Evolutionary conservation across 37 sponge, comb jelly and placozoan genomes (phyloP).

Genomic region (Oopsacas minuta): DNA sequence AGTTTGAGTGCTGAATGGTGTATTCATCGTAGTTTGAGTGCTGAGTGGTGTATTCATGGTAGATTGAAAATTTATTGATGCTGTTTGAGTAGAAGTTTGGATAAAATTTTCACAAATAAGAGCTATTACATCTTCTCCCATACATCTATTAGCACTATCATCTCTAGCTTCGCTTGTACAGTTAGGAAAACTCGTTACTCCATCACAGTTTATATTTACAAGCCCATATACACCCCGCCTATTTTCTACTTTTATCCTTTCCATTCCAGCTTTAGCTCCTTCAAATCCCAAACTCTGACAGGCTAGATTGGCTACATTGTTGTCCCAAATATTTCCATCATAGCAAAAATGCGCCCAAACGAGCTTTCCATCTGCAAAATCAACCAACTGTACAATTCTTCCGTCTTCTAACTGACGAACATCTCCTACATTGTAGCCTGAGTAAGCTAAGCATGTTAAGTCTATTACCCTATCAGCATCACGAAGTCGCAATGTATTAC

Average conservation of each 20-base stretch:
- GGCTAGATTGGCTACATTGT: not conserved
- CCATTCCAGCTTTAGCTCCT: not conserved
- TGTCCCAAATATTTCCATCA: not conserved
- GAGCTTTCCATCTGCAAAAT: not conserved
- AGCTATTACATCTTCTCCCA: not conserved
- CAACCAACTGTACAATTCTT: not conserved
- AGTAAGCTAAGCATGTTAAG: not conserved
- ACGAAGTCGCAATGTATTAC: not conserved
- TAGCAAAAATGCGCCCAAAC: not conserved
- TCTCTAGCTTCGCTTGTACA: not conserved
- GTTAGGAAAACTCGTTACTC: not conserved
- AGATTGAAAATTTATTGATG: not conserved
- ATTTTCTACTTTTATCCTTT: not conserved
- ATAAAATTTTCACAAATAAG: not conserved
- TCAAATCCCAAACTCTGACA: slow-evolving; percentile 7
- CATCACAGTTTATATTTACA: not conserved
- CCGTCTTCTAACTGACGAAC: not conserved
- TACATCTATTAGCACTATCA: not conserved
- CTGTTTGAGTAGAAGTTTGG: not conserved
- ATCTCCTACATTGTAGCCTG: not conserved
- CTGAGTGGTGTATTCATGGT: not conserved
- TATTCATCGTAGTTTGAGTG: not conserved
- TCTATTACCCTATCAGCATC: not conserved
- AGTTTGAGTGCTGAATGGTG: not conserved
- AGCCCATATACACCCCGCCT: not conserved